Evolutionary conservation across 2,888 invertebrate genomes (phyloP).

Genomic region (Pristionchus mayeri): DNA sequence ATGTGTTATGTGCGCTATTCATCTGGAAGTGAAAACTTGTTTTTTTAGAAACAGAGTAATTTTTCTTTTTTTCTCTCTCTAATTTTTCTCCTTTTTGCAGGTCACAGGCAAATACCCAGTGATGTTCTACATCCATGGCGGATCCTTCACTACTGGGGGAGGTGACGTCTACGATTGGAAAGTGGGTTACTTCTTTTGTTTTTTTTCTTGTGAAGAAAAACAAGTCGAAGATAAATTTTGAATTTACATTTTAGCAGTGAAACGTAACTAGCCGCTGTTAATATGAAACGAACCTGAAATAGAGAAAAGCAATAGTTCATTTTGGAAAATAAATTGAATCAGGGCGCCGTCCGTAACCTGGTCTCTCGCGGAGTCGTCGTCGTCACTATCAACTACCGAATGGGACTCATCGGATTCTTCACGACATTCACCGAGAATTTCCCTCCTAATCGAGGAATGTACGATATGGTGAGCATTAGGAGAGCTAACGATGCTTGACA

Average conservation of each 20-base stretch:
- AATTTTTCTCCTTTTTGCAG: too few species aligned
- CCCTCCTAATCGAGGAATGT: slow-evolving; percentile 34
- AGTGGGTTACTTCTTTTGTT: neutral
- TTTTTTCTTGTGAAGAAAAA: neutral
- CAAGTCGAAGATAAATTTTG: neutral
- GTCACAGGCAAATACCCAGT: slow-evolving; percentile 4
- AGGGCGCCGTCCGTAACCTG: slow-evolving; percentile 11
- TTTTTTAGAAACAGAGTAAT: too few species aligned
- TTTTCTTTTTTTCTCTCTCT: too few species aligned
- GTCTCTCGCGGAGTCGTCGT: slow-evolving; percentile 25
- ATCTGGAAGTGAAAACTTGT: neutral
- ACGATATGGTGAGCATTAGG: neutral
- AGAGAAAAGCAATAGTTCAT: neutral
- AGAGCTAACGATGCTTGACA: neutral
- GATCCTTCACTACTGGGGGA: slow-evolving; percentile 17
- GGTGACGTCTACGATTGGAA: slow-evolving; percentile 6
- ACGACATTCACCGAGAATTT: slow-evolving; percentile 30
- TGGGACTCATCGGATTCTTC: slow-evolving; percentile 37
- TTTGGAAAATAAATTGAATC: neutral
- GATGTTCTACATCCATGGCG: slow-evolving; percentile 39
- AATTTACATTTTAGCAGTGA: neutral
- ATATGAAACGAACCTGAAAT: neutral
- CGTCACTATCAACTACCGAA: slow-evolving; percentile 5
- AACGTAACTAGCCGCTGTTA: too few species aligned
- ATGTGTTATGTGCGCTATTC: neutral